phyloP scores from a whole-genome alignment of 2,888 invertebrate species.

The Pecten maximus region DNA sequence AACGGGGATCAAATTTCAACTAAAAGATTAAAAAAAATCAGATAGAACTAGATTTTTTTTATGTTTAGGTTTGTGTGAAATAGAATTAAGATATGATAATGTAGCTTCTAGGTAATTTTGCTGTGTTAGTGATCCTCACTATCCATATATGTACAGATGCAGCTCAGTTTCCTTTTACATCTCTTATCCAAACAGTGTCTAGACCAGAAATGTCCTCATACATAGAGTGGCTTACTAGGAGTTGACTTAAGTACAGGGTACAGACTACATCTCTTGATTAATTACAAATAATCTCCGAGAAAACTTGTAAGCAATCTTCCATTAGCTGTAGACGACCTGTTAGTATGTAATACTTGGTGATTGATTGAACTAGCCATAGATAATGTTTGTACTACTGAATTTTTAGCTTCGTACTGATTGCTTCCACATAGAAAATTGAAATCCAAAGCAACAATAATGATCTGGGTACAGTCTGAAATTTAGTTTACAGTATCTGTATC shows the following conservation, averaged over 20 bases:
- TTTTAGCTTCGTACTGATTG: neutral
- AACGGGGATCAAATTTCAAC: neutral
- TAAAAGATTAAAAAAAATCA: neutral
- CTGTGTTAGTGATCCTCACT: neutral
- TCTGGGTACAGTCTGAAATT: neutral
- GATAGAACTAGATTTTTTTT: neutral
- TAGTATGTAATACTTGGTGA: neutral
- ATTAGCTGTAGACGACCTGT: neutral
- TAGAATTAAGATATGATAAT: neutral
- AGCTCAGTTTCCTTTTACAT: neutral
- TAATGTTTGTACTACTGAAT: conserved; percentile 17
- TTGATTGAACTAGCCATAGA: neutral
- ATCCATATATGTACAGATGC: neutral
- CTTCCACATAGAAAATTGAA: neutral
- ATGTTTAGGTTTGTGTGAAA: neutral
- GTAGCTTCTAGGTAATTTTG: neutral
- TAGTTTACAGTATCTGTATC: neutral
- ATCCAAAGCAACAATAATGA: neutral
- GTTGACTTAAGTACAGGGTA: neutral
- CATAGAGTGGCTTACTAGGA: neutral
- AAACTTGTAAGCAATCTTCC: conserved; percentile 32
- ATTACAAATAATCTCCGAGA: conserved; percentile 13
- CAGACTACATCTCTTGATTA: neutral
- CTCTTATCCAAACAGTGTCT: neutral
- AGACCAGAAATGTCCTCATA: neutral